A percentile compares a stretch with the other conserved stretches of the same genome.
These are phyloP conservation scores for Olivierus martensii DNA, from an alignment of 1,140 invertebrate genomes.

Conservation along the genomic window DNA sequence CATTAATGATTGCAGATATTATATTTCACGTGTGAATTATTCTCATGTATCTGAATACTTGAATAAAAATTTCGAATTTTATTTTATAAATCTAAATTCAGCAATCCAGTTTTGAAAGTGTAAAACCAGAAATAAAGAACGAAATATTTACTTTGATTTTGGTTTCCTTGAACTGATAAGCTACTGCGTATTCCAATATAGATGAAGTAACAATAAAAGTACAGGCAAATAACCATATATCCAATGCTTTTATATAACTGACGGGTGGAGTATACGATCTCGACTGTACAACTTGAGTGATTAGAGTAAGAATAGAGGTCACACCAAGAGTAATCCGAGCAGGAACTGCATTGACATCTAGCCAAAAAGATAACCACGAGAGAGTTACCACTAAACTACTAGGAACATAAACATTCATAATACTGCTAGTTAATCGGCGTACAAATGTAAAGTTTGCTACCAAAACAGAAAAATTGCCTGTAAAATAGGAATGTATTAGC, in stretches of 20 bases:
- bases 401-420: constrained; percentile 20
- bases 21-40: too few species aligned
- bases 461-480: constrained; percentile 14
- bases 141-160: too few species aligned
- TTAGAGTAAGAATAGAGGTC: constrained; percentile 21
- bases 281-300: constrained; percentile 18
- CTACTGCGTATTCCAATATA: constrained; percentile 29
- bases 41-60: too few species aligned
- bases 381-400: constrained; percentile 17
- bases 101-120: too few species aligned
- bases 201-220: constrained; percentile 31
- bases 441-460: constrained; percentile 19
- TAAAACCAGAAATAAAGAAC: too few species aligned
- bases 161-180: constrained; percentile 12
- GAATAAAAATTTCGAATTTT: too few species aligned
- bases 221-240: constrained; percentile 24
- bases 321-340: constrained; percentile 27
- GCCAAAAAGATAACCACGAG: constrained; percentile 30
- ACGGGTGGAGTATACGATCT: constrained; percentile 13
- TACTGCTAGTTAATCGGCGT: constrained; percentile 12
- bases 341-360: constrained; percentile 30
- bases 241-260: constrained; percentile 22
- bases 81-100: too few species aligned
- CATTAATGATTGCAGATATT: too few species aligned
- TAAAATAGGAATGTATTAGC: background rate